Conservation (phyloP, 2,888 invertebrate species). For the Agrotis clavis region DNA sequence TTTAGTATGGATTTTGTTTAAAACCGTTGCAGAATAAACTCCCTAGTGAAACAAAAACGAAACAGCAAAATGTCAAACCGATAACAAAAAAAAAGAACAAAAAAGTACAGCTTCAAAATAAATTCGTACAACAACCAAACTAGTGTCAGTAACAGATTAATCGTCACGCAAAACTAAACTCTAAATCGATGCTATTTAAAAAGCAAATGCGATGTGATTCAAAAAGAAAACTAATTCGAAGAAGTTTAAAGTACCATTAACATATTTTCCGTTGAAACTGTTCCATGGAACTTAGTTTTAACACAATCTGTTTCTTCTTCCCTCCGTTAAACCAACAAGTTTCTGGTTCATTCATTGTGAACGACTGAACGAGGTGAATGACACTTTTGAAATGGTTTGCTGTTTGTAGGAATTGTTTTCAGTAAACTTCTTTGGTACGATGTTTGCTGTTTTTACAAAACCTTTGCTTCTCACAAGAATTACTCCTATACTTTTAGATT, state of each 20-base stretch:
- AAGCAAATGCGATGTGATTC: conserved; percentile 59
- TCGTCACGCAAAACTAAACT: conserved; percentile 41
- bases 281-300: conserved; percentile 66
- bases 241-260: conserved; percentile 72
- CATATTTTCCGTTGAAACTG: conserved; percentile 70
- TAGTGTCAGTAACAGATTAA: conserved; percentile 28
- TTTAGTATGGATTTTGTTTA: neutral
- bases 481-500: neutral
- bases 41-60: conserved; percentile 6
- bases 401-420: conserved; percentile 13
- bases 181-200: conserved; percentile 57
- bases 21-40: neutral
- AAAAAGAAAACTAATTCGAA: conserved; percentile 71
- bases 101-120: conserved; percentile 25
- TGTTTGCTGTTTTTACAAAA: too few relatives aligned
- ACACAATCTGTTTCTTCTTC: conserved; percentile 71
- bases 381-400: conserved; percentile 38
- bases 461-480: too few relatives aligned
- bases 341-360: conserved; percentile 59
- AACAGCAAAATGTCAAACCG: conserved; percentile 23
- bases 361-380: conserved; percentile 52
- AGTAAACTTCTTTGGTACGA: neutral
- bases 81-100: conserved; percentile 27
- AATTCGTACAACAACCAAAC: conserved; percentile 23
- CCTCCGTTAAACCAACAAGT: conserved; percentile 61